Percentiles rank a stretch among this genome's conserved stretches.
phyloP scores from a whole-genome alignment of 2,888 invertebrate genomes.

The Chelonus formosanus region DNA sequence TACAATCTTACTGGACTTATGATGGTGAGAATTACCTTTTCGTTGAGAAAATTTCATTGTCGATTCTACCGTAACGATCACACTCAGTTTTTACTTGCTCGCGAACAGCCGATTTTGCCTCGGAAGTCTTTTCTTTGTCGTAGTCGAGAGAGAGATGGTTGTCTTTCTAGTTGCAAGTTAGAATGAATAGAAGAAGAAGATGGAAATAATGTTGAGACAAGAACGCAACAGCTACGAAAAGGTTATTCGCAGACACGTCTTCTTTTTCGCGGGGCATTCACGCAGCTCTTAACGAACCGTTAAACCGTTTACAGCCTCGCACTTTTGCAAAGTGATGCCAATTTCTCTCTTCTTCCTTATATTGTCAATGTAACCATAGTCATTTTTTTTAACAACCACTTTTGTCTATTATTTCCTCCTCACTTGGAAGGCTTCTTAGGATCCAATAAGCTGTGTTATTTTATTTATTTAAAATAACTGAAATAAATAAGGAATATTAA shows the following conservation, averaged over 20 bases:
- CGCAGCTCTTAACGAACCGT: conserved; percentile 42
- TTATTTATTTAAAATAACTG: neutral
- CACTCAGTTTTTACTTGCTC: conserved; percentile 39
- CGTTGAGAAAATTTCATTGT: conserved; percentile 40
- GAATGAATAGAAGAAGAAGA: neutral
- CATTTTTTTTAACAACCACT: no score
- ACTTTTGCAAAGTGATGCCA: conserved; percentile 34
- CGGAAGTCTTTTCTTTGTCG: conserved; percentile 9
- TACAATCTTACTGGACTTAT: conserved; percentile 24
- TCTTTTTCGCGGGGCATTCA: neutral
- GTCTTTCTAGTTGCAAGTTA: neutral
- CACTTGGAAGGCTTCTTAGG: no score
- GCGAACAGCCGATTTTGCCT: conserved; percentile 7
- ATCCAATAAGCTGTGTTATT: neutral
- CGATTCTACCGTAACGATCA: conserved; percentile 43
- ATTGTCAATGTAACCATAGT: no score
- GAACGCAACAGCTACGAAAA: conserved; percentile 22
- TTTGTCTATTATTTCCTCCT: no score
- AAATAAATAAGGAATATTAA: neutral
- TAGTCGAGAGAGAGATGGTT: neutral
- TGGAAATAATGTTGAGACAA: conserved; percentile 12
- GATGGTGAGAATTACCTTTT: conserved; percentile 40
- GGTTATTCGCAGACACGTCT: conserved; percentile 16
- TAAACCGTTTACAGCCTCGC: conserved; percentile 42
- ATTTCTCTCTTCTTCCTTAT: conserved; percentile 1